Percentiles rank a stretch among this genome's conserved stretches.
Conservation (phyloP, 1,140 invertebrate genomes). For the Euwallacea similis region DNA sequence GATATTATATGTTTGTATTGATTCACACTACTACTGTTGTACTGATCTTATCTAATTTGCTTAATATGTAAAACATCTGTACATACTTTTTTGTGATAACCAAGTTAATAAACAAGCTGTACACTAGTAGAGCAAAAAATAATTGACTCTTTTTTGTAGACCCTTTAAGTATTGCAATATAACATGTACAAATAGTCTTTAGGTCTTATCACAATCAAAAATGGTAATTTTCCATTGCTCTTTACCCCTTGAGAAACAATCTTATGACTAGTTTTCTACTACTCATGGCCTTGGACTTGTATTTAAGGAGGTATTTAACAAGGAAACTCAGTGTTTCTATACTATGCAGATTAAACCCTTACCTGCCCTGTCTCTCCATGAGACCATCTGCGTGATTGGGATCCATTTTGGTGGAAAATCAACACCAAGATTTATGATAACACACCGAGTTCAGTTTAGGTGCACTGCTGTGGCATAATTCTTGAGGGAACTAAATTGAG, state of each 20-base stretch:
- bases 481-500: background rate
- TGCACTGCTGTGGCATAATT: too few species aligned
- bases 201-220: background rate
- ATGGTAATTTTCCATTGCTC: background rate
- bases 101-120: too few species aligned
- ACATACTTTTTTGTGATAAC: too few species aligned
- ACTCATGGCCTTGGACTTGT: background rate
- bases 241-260: background rate
- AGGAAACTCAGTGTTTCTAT: background rate
- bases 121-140: too few species aligned
- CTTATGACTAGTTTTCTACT: background rate
- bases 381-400: slow-evolving; percentile 38
- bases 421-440: background rate
- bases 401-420: slow-evolving; percentile 25
- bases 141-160: too few species aligned
- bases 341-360: slow-evolving; percentile 3
- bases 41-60: too few species aligned
- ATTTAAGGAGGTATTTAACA: background rate
- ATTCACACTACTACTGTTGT: too few species aligned
- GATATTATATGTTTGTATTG: too few species aligned
- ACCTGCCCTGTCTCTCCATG: slow-evolving; percentile 46
- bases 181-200: too few species aligned
- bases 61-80: too few species aligned
- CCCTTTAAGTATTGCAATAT: too few species aligned
- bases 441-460: too few species aligned